These are phyloP conservation scores for Brachypterus glaber DNA, from an alignment of 2,888 invertebrate species.

Conservation along the genomic window DNA sequence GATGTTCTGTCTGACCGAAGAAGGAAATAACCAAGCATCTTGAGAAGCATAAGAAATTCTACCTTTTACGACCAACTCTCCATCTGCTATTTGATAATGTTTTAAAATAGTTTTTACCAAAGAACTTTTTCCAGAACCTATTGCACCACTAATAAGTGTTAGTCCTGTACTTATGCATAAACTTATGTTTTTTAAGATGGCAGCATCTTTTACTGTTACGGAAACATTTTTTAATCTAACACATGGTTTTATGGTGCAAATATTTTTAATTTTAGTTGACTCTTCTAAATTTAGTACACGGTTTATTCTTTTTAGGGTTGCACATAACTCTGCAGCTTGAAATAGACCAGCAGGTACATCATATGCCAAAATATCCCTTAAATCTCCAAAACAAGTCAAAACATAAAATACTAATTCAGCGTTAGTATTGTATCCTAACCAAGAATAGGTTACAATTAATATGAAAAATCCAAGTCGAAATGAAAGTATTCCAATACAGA, in stretches of 20 bases:
- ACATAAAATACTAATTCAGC: slow-evolving; percentile 14
- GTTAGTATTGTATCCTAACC: slow-evolving; percentile 50
- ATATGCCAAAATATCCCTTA: slow-evolving; percentile 6
- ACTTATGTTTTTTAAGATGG: slow-evolving; percentile 34
- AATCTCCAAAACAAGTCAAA: slow-evolving; percentile 8
- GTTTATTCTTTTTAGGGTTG: slow-evolving; percentile 12
- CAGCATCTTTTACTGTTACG: slow-evolving; percentile 14
- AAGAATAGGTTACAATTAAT: slow-evolving; percentile 49
- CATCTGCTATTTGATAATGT: slow-evolving; percentile 33
- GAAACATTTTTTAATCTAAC: slow-evolving; percentile 9
- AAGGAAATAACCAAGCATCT: slow-evolving; percentile 47
- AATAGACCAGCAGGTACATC: slow-evolving; percentile 12
- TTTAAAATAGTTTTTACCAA: slow-evolving; percentile 32
- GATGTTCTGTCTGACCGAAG: slow-evolving; percentile 60
- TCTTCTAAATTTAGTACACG: slow-evolving; percentile 12
- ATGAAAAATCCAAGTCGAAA: slow-evolving; percentile 34
- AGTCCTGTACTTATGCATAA: slow-evolving; percentile 36
- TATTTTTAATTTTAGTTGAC: neutral
- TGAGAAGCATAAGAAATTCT: slow-evolving; percentile 46
- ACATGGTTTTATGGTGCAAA: slow-evolving; percentile 5
- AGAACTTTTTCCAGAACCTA: slow-evolving; percentile 51
- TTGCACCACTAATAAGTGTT: slow-evolving; percentile 49
- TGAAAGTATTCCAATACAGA: slow-evolving; percentile 30
- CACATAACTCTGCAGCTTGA: slow-evolving; percentile 12
- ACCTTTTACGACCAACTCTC: slow-evolving; percentile 39